Conservation (phyloP, 1,140 invertebrate genomes). For the Scaptomyza hsui region DNA sequence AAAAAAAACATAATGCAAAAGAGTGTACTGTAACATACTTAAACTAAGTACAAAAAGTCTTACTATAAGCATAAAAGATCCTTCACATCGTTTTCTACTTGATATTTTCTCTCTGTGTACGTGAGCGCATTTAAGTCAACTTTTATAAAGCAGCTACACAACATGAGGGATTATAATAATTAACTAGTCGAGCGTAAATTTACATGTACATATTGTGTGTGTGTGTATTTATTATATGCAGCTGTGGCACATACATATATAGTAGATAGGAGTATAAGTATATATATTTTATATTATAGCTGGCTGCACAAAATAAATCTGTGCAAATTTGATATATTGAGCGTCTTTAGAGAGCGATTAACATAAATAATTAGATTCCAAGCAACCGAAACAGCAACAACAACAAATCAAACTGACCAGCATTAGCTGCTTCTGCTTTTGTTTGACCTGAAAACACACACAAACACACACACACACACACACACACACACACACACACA, state of each 20-base stretch:
- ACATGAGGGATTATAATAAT: slow-evolving; percentile 36
- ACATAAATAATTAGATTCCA: slow-evolving; percentile 79
- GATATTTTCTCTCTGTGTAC: neutral
- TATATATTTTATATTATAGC: slow-evolving; percentile 13
- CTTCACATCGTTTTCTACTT: too few species aligned
- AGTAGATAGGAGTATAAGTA: slow-evolving; percentile 1
- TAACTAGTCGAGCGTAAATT: slow-evolving; percentile 36
- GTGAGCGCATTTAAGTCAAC: neutral
- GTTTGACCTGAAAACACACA: slow-evolving; percentile 60
- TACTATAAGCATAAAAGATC: too few species aligned
- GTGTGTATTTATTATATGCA: slow-evolving; percentile 1
- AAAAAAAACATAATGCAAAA: too few species aligned
- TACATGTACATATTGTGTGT: slow-evolving; percentile 10
- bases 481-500: slow-evolving; percentile 9
- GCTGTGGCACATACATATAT: neutral
- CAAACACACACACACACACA: slow-evolving; percentile 2
- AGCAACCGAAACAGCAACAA: slow-evolving; percentile 47
- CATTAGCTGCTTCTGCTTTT: slow-evolving; percentile 56
- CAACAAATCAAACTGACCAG: slow-evolving; percentile 32
- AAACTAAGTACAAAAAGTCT: too few species aligned
- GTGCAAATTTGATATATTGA: slow-evolving; percentile 63
- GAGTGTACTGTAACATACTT: too few species aligned
- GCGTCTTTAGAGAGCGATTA: slow-evolving; percentile 72
- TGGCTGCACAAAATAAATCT: slow-evolving; percentile 48
- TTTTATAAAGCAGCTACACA: slow-evolving; percentile 5